Percentiles rank a stretch among this genome's conserved stretches.
Conservation (phyloP, 2,888 invertebrate genomes). For the Mystacides longicornis region DNA sequence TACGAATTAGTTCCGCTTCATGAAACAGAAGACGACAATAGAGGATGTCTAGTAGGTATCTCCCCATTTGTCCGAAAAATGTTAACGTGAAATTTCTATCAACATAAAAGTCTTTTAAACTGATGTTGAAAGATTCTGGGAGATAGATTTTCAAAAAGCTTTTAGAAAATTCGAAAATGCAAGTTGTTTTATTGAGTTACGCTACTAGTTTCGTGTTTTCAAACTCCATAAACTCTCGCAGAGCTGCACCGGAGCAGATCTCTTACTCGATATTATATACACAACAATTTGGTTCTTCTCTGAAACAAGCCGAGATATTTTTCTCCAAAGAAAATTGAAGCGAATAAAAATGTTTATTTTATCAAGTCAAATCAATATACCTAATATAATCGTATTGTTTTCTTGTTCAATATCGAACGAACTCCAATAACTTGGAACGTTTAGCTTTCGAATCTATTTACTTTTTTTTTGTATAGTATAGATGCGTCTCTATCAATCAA, state of each 20-base stretch:
- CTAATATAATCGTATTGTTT: too few relatives aligned
- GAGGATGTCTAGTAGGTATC: not conserved
- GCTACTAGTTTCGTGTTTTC: not conserved
- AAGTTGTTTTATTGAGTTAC: conserved; percentile 1
- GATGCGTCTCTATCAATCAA: too few relatives aligned
- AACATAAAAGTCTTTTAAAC: conserved; percentile 2
- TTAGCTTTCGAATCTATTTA: too few relatives aligned
- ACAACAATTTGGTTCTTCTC: too few relatives aligned
- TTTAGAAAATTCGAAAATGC: not conserved
- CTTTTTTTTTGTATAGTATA: too few relatives aligned
- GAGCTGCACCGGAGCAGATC: not conserved
- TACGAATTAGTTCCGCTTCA: not conserved
- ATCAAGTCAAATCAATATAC: too few relatives aligned
- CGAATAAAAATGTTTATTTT: too few relatives aligned
- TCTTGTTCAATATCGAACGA: too few relatives aligned
- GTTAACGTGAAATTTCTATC: conserved; percentile 1
- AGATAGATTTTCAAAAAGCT: not conserved
- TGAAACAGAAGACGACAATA: conserved; percentile 1
- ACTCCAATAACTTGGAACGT: too few relatives aligned
- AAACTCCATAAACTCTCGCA: not conserved
- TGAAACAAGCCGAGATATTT: too few relatives aligned
- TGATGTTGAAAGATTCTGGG: not conserved
- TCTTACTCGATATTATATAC: not conserved
- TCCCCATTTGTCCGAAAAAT: not conserved
- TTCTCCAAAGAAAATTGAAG: too few relatives aligned